Evolutionary conservation across 2,113 vertebrate genomes (phyloP).

Genomic region (Numida meleagris): DNA sequence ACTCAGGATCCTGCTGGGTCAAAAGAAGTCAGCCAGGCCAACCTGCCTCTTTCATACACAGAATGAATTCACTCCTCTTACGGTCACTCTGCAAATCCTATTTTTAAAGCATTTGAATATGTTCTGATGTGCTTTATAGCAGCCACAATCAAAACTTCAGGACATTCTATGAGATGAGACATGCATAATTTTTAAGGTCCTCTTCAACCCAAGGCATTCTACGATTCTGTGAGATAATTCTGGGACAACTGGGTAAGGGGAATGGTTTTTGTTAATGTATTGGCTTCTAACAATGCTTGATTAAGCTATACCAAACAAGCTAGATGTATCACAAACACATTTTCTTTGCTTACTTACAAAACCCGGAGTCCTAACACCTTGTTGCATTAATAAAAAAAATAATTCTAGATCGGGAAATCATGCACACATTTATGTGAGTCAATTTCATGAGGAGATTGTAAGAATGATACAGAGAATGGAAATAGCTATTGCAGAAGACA

Average conservation of each 20-base stretch:
- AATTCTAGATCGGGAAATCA: not conserved
- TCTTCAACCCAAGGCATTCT: not conserved
- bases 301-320: not conserved
- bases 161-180: not conserved
- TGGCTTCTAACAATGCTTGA: not conserved
- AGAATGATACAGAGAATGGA: not conserved
- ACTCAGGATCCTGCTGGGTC: conserved; percentile 65
- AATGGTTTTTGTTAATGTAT: fast-evolving
- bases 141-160: not conserved
- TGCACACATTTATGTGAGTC: not conserved
- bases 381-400: not conserved
- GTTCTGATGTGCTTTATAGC: conserved; percentile 3
- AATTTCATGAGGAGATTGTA: not conserved
- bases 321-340: not conserved
- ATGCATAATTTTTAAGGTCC: not conserved
- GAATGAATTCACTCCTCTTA: conserved; percentile 8
- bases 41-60: not conserved
- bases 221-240: not conserved
- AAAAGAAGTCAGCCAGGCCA: conserved; percentile 19
- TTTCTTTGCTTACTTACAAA: not conserved
- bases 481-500: not conserved
- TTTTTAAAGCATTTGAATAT: not conserved
- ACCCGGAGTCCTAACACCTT: not conserved
- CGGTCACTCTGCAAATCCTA: not conserved
- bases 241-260: not conserved